Evolutionary conservation across 2,797 vertebrate species (phyloP), one percentile per base, ranked within the genome.

Genomic region (Rhadinocentrus ornatus): DNA sequence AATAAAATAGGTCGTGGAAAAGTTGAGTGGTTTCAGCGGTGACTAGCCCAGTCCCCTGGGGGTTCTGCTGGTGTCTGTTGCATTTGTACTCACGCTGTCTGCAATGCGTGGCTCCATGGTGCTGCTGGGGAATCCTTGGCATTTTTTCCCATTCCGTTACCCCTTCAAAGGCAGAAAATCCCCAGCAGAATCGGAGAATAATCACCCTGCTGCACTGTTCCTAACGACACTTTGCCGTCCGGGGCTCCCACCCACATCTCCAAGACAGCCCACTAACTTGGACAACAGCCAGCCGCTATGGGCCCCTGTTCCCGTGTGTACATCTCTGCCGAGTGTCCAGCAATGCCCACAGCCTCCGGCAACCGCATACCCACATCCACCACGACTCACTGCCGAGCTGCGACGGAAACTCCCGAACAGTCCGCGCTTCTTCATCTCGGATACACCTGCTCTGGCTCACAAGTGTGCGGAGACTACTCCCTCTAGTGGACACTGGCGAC

Each of bases 331-430:
- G 90, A 83, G 76, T 75, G 86, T 82, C 87, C 83, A 80, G 86
- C 82, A 84, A 83, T 88, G 80, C 84, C 85, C 74, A 64, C 78
- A 73, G 86, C 80, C 87, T 84, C 87, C 75, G 77, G 88, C 82
- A 86, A 69, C 92, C 89, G 92, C 92, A 93, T 92, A 92, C 91
- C 89, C 82, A 80, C 87, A 81, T 83, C 81, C 83, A 85, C 84
- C 68, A 80, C 71, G 69, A 73, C 64, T 81, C 78, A 11, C 16
- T 31, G 74, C 79, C 90, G 91, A 92, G 69, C 26, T 16, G 5
- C 6, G 66, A 71, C 92, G 92, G 87, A 92, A 93, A 91, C 16
- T 77, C 7, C 86, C 92, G 92, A 93, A 71, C 61, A 3, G 57
- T 52, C 10, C 27, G 59, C 52, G 81, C 61, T 10, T 69, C 60